phyloP scores from a whole-genome alignment of 2,888 invertebrate species.

The Himalopsyche kuldschensis region DNA sequence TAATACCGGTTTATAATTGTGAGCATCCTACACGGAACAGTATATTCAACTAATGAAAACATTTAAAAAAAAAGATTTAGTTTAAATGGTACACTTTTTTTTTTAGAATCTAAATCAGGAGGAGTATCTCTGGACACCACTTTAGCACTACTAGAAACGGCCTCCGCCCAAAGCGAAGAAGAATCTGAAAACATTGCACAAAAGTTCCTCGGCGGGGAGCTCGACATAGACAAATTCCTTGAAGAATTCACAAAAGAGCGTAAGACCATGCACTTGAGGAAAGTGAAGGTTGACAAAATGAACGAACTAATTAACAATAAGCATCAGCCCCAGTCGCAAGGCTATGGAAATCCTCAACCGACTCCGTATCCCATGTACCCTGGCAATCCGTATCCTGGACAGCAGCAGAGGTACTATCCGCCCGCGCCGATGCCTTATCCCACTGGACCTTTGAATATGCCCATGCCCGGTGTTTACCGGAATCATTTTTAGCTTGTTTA shows the following conservation, averaged over 20 bases:
- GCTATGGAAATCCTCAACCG: constrained; percentile 47
- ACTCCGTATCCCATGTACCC: constrained; percentile 44
- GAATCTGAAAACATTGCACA: constrained; percentile 84
- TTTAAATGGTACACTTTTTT: neutral
- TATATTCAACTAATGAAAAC: too few relatives aligned
- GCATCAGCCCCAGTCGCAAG: constrained; percentile 45
- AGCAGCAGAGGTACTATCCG: constrained; percentile 50
- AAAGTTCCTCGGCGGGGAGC: constrained; percentile 74
- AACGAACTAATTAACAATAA: constrained; percentile 64
- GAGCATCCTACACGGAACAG: too few relatives aligned
- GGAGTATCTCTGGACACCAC: constrained; percentile 83
- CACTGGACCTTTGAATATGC: constrained; percentile 74
- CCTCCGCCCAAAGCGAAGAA: constrained; percentile 91
- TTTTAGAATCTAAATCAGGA: constrained; percentile 73
- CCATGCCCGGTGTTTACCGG: constrained; percentile 66
- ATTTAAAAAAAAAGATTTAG: too few relatives aligned
- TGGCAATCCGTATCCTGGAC: constrained; percentile 40
- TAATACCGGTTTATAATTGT: too few relatives aligned
- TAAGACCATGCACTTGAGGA: constrained; percentile 75
- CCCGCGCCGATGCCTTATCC: constrained; percentile 67
- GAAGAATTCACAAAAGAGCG: constrained; percentile 79
- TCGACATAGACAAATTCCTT: constrained; percentile 79
- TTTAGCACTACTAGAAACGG: constrained; percentile 84
- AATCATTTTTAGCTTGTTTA: constrained; percentile 16
- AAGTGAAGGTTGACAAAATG: constrained; percentile 94